Evolutionary conservation across 2,797 vertebrate species (phyloP), one percentile per base, ranked within the genome.

Genomic region (Peromyscus eremicus): DNA sequence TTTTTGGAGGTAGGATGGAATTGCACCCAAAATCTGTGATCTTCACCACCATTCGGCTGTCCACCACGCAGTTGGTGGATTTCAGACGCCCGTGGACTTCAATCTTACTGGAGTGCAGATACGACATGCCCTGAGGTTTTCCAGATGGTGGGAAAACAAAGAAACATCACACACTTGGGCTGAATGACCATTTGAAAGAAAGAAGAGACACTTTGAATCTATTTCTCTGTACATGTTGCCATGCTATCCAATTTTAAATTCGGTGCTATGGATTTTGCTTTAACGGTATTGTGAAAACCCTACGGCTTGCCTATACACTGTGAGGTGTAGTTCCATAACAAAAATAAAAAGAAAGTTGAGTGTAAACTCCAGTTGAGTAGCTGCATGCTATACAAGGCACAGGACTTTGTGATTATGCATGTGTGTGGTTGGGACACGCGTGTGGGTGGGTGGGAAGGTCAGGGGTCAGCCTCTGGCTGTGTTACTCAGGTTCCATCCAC

Each of bases 31-130:
- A 99, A 98, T 99, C 99, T 0, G 99, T 99, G 98, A 99, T 99
- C 98, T 99, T 99, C 43, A 99, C 99, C 94, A 99, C 99, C 99
- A 99, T 99, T 46, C 99, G 99, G 90, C 98, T 99, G 97, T 99
- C 99, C 0, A 99, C 99, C 55, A 99, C 99, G 49, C 99, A 99
- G 98, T 99, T 99, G 91, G 99, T 99, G 96, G 99, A 99, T 95
- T 99, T 99, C 83, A 99, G 99, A 77, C 99, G 99, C 21, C 99
- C 99, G 0, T 99, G 99, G 91, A 99, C 99, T 85, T 98, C 98
- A 0, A 99, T 99, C 97, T 99, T 99, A 97, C 99, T 99, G 87
- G 99, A 99, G 98, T 99, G 99, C 49, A 99, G 99, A 89, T 99
- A 99, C 0, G 99, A 99, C 99, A 99, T 99, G 13, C 99, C 99